Evolutionary conservation across 2,797 vertebrate genomes (phyloP).

Genomic region (Anniella stebbinsi): DNA sequence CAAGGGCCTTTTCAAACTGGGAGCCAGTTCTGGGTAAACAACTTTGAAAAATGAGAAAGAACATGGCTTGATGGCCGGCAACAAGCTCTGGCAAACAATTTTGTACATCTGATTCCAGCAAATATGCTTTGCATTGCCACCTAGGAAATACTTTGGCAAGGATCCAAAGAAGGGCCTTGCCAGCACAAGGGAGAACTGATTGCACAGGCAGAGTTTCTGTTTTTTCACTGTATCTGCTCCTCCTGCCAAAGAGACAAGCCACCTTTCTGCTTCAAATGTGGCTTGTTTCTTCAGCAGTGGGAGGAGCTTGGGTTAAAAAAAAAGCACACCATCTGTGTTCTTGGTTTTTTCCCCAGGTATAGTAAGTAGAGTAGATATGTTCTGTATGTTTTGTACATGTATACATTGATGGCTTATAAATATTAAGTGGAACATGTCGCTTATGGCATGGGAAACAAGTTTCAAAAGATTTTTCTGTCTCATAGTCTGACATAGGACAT

Average conservation of each 20-base stretch:
- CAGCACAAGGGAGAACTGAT: not conserved
- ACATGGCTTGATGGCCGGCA: not conserved
- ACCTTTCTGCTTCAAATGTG: too few relatives aligned
- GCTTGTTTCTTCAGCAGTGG: not conserved
- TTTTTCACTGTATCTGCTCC: not conserved
- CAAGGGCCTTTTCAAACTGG: not conserved
- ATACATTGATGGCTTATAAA: not conserved
- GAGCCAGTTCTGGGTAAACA: not conserved
- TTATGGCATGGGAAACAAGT: not conserved
- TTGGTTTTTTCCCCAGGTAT: not conserved
- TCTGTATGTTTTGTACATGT: not conserved
- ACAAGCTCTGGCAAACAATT: not conserved
- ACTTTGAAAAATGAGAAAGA: not conserved
- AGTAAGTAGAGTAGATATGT: not conserved
- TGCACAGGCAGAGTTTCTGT: not conserved
- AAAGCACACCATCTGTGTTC: too few relatives aligned
- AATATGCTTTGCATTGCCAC: not conserved
- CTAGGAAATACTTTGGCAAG: not conserved
- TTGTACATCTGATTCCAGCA: not conserved
- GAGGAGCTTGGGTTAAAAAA: not conserved
- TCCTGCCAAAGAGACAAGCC: not conserved
- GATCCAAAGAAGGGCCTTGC: not conserved
- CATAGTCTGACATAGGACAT: not conserved
- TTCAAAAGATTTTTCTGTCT: not conserved
- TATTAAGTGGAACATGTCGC: not conserved